These are phyloP conservation scores for Raphicerus campestris DNA, from an alignment of 2,113 vertebrate genomes.

Conservation along the genomic window DNA sequence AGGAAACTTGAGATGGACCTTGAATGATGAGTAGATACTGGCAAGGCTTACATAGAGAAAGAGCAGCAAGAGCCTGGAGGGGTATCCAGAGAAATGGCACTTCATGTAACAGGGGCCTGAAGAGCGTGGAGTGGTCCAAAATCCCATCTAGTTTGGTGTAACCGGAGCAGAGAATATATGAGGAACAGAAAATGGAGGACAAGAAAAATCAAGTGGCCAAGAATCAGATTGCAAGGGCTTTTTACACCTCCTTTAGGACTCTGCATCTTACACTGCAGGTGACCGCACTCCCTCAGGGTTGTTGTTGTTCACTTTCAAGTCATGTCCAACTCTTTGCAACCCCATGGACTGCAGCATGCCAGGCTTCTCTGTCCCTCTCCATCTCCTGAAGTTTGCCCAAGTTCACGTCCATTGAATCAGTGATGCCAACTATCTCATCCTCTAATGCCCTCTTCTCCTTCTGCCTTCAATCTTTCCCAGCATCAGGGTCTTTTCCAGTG, in stretches of 20 bases:
- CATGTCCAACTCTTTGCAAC: background rate
- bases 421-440: background rate
- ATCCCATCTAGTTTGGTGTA: background rate
- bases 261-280: background rate
- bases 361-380: background rate
- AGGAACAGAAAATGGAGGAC: background rate
- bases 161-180: background rate
- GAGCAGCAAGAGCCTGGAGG: background rate
- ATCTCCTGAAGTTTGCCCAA: background rate
- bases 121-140: background rate
- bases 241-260: background rate
- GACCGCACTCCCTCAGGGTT: background rate
- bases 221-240: background rate
- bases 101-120: background rate
- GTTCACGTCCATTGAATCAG: background rate
- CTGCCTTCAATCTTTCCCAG: background rate
- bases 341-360: background rate
- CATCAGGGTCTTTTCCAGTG: background rate
- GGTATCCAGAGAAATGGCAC: background rate
- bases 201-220: background rate
- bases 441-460: background rate
- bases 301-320: background rate
- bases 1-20: background rate
- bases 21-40: background rate
- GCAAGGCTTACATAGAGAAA: background rate